Evolutionary conservation across 2,113 vertebrate genomes (phyloP), one percentile per base, ranked within the genome.

Genomic region (Suncus etruscus): DNA sequence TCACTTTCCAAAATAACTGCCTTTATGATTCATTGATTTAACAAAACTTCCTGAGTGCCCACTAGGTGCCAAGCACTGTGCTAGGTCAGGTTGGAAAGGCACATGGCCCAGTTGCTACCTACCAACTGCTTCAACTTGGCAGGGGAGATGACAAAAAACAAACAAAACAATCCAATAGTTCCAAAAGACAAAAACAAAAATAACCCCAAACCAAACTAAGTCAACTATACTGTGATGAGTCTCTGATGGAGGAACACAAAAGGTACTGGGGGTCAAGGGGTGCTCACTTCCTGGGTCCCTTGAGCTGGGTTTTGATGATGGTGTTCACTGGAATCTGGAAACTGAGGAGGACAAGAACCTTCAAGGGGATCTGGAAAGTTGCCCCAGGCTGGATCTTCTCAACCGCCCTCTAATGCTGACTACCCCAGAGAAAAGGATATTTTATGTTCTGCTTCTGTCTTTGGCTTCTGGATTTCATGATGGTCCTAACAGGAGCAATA

Each of bases 21-120:
- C 54, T 84, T n/a, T 22, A 18, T 87, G 70, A 82, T 63, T 88
- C 89, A 89, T 9, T 86, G 51, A 65, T 47, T 93, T 77, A 78
- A 65, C 68, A 80, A 45, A 31, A 45, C 48, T 39, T 92, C 73
- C 80, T 2, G 27, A 87, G 63, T 24, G 16, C 15, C 83, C 25
- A 6, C 54, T 1, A 29, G 79, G 83, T 80, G 73, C 89, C 86
- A 77, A 73, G 77, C 39, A 6, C 29, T 4, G 31, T 29, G 86
- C 11, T 50, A 8, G 47, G 51, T 32, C 51, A 63, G 65, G 39
- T 1, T 79, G 92, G 32, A 87, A 79, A 39, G 8, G 50, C 72
- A 50, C 45, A 6, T 15, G 61, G 20, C 18, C 65, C 16, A 27
- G 15, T 16, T 81, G 16, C 54, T 32, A 73, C 83, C 39, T 72